Evolutionary conservation across 1,140 invertebrate genomes (phyloP).

Genomic region (Ostrea denselamellosa): DNA sequence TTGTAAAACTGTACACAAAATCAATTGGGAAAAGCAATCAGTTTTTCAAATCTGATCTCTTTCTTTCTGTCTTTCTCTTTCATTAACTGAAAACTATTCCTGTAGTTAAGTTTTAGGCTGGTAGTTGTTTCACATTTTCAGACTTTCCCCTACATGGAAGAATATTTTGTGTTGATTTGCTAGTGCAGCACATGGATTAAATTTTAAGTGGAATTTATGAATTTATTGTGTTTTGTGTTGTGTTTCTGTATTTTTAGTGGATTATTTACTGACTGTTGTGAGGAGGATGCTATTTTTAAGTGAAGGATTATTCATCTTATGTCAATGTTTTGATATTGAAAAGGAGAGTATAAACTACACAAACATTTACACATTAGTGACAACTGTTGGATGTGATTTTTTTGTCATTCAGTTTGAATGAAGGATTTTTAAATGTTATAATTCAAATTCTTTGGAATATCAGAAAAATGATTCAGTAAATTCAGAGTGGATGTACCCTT

Average conservation of each 20-base stretch:
- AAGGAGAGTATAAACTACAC: neutral
- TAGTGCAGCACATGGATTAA: neutral
- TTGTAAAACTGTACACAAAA: too few species aligned
- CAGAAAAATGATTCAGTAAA: neutral
- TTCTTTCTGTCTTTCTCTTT: too few species aligned
- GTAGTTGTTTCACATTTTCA: conserved; percentile 24
- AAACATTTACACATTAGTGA: neutral
- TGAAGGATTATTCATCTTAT: conserved; percentile 8
- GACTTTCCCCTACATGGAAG: neutral
- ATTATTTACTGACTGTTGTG: conserved; percentile 6
- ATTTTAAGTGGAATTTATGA: conserved; percentile 4
- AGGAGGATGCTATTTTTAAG: conserved; percentile 10
- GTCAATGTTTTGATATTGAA: neutral
- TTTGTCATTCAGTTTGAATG: neutral
- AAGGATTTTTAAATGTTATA: neutral
- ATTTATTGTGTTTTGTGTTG: neutral
- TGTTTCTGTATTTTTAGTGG: conserved; percentile 14
- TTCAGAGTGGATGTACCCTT: conserved; percentile 4
- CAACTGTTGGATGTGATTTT: conserved; percentile 26
- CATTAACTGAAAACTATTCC: too few species aligned
- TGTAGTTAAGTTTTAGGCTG: neutral
- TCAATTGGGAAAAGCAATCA: too few species aligned
- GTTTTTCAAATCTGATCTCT: too few species aligned
- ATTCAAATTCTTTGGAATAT: neutral
- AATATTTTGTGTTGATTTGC: neutral